phyloP scores from a whole-genome alignment of 2,888 invertebrate genomes.

The Leucoma salicis region DNA sequence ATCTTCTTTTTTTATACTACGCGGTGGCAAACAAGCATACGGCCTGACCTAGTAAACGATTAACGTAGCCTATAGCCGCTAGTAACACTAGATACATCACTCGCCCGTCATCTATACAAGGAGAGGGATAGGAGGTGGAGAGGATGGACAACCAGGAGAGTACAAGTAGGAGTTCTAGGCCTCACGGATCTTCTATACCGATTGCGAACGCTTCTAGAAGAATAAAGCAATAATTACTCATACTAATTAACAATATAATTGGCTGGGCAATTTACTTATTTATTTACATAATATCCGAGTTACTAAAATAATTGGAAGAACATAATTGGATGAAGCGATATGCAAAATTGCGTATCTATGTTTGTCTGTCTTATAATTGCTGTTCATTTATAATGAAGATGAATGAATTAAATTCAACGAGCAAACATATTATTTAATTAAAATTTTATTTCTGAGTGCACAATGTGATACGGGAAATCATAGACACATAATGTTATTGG shows the following conservation, averaged over 20 bases:
- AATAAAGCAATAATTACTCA: constrained; percentile 1
- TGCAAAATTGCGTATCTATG: background rate
- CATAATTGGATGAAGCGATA: background rate
- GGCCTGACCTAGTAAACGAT: no score
- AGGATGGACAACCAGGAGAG: no score
- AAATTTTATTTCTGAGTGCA: background rate
- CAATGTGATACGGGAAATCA: background rate
- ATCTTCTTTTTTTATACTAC: no score
- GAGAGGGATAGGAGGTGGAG: no score
- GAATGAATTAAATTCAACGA: background rate
- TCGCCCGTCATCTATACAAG: no score
- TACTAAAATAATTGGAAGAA: background rate
- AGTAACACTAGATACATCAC: no score
- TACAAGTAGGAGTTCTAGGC: no score
- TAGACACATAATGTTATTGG: no score
- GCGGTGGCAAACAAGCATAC: no score
- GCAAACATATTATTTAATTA: background rate
- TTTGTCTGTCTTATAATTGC: background rate
- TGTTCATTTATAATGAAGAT: constrained; percentile 2
- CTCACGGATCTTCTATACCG: no score
- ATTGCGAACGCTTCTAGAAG: no score
- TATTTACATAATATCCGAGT: background rate
- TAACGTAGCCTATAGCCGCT: no score
- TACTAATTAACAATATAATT: constrained; percentile 17
- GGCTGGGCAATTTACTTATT: background rate